Evolutionary conservation across 2,113 vertebrate genomes (phyloP).

Genomic region (Heliornis fulica): DNA sequence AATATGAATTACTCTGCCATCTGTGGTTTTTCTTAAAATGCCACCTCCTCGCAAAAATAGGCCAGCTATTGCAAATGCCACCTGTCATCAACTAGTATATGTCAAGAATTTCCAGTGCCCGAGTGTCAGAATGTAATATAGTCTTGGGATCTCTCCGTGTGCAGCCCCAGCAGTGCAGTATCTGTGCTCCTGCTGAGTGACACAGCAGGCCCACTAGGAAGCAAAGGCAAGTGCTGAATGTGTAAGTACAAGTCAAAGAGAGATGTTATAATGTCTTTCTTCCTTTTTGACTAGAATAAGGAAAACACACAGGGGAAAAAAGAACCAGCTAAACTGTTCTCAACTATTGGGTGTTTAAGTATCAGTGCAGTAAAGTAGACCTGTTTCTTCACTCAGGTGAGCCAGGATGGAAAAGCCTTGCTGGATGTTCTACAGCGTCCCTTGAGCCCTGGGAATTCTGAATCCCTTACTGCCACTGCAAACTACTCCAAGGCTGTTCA

Average conservation of each 20-base stretch:
- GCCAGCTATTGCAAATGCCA: neutral
- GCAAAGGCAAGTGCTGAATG: neutral
- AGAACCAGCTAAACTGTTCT: neutral
- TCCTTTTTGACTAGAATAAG: neutral
- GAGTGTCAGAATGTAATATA: neutral
- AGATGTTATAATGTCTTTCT: neutral
- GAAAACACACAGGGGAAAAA: neutral
- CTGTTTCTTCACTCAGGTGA: slow-evolving; percentile 79
- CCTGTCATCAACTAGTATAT: slow-evolving; percentile 7
- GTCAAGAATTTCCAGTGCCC: neutral
- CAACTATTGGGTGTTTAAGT: neutral
- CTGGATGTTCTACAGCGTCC: slow-evolving; percentile 95
- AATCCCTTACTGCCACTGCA: slow-evolving; percentile 95
- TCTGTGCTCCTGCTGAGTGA: neutral
- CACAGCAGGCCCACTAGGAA: neutral
- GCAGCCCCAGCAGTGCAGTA: neutral
- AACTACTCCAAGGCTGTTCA: slow-evolving; percentile 99
- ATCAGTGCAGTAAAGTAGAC: neutral
- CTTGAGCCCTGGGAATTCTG: slow-evolving; percentile 91
- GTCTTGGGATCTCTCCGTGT: neutral
- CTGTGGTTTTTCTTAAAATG: slow-evolving; percentile 59
- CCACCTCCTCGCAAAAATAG: slow-evolving; percentile 11
- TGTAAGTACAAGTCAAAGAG: neutral
- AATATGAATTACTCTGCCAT: slow-evolving; percentile 52
- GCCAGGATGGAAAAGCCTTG: slow-evolving; percentile 95